Conservation (phyloP, 2,888 invertebrate genomes). For the Myopa testacea region DNA sequence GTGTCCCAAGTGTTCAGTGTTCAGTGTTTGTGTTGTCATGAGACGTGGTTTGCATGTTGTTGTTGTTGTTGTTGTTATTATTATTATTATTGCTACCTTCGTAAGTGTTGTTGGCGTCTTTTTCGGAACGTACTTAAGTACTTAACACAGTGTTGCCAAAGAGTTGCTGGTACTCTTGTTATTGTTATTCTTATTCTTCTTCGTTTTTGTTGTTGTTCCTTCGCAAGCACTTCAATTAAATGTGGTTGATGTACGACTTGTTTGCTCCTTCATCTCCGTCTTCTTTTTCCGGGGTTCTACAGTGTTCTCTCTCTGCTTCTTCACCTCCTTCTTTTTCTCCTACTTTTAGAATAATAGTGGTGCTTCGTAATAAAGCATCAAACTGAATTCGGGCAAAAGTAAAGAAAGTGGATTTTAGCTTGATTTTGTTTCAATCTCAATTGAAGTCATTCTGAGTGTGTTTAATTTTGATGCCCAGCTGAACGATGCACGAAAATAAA, state of each 20-base stretch:
- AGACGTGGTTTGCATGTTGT: not conserved
- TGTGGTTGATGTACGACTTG: slow-evolving; percentile 23
- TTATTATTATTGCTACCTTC: slow-evolving; percentile 9
- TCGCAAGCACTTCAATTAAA: slow-evolving; percentile 14
- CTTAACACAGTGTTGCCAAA: not conserved
- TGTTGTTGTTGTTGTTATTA: slow-evolving; percentile 17
- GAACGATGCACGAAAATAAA: too few relatives aligned
- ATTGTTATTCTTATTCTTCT: not conserved
- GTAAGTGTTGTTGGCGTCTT: slow-evolving; percentile 3
- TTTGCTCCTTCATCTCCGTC: not conserved
- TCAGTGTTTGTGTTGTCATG: not conserved
- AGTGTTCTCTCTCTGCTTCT: not conserved
- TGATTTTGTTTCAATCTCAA: too few relatives aligned
- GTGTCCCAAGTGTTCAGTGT: slow-evolving; percentile 20
- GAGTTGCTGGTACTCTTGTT: not conserved
- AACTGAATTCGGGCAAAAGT: too few relatives aligned
- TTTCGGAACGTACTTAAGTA: too few relatives aligned
- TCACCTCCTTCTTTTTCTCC: not conserved
- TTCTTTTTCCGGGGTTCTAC: not conserved
- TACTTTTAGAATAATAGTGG: too few relatives aligned
- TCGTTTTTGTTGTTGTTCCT: slow-evolving; percentile 13
- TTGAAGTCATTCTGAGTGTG: too few relatives aligned
- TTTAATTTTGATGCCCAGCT: too few relatives aligned
- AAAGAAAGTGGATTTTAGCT: too few relatives aligned
- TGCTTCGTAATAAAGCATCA: too few relatives aligned